Evolutionary conservation across 2,797 vertebrate genomes (phyloP).

Genomic region (Pyrrhura leucotis): DNA sequence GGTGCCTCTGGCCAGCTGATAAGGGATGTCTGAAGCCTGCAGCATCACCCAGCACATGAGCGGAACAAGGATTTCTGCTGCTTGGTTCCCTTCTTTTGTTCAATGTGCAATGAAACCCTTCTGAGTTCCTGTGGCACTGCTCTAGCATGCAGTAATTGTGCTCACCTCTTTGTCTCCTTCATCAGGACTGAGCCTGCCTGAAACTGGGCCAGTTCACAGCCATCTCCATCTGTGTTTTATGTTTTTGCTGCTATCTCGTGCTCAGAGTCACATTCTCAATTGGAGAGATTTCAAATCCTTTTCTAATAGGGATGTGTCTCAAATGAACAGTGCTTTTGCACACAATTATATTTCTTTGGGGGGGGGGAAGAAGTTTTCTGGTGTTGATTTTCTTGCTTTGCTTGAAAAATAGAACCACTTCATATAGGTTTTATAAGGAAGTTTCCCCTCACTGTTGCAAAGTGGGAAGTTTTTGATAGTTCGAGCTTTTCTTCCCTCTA

Average conservation of each 20-base stretch:
- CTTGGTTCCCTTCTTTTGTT: background rate
- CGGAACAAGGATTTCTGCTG: background rate
- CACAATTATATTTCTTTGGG: background rate
- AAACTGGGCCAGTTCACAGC: background rate
- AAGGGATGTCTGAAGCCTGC: background rate
- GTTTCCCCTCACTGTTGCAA: fast-evolving
- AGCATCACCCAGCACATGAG: background rate
- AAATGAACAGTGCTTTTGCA: background rate
- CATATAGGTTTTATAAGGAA: background rate
- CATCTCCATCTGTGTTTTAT: background rate
- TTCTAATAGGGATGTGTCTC: background rate
- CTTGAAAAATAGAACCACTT: background rate
- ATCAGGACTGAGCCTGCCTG: background rate
- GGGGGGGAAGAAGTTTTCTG: fast-evolving
- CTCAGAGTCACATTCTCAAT: background rate
- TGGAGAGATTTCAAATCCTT: background rate
- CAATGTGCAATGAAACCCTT: background rate
- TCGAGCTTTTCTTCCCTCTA: background rate
- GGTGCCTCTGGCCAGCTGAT: background rate
- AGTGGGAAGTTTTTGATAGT: background rate
- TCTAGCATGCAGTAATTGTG: fast-evolving
- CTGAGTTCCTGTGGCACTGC: background rate
- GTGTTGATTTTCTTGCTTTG: background rate
- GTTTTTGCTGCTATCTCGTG: background rate
- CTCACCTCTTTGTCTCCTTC: background rate